Base-by-base conservation (phyloP, 2,797 vertebrate species). In the Tapera naevia region DNA sequence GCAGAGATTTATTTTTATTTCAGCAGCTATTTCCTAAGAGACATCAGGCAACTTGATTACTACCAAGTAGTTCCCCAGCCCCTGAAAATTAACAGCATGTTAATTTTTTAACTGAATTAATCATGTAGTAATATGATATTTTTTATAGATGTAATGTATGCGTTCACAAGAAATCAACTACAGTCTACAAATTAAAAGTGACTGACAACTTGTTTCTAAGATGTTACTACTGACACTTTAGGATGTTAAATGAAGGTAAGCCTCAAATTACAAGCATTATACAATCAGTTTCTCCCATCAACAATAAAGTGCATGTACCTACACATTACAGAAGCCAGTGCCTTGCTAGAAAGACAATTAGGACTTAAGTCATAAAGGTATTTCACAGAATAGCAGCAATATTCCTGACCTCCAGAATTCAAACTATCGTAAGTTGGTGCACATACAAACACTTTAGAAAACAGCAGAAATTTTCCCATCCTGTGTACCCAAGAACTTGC, bases 41-140 rank as follows among this genome's bases (percentile, higher is more conserved):
- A 95, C 78, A 61, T 82, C 87, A 94, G 71, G 83, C 94, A 97
- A 96, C 89, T 96, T 90, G 91, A 96, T 96, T 96, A 96, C 95
- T 92, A 94, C 30, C 94, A 94, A 91, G 88, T 82, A 93, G 92
- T 50, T 95, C 91, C 95, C 95, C 91, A 94, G 73, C 80, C 94
- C 91, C 70, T 93, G 92, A 93, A 96, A 97, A 95, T 89, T 91
- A 95, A 91, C 90, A 73, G 86, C 83, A 87, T 90, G 94, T 93
- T 96, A 94, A 93, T 94, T 90, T 97, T 94, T 95, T 91, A 94
- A 92, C 89, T 91, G 89, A 95, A 94, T 97, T 94, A 97, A 96
- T 90, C 94, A 95, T 91, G 92, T 56, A 85, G 80, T 74, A 90
- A 95, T 76, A 86, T 28, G 70, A 25, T 92, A 73, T 89, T 96